These are phyloP conservation scores for Helicoverpa assulta DNA, from an alignment of 2,888 invertebrate genomes.

Conservation along the genomic window DNA sequence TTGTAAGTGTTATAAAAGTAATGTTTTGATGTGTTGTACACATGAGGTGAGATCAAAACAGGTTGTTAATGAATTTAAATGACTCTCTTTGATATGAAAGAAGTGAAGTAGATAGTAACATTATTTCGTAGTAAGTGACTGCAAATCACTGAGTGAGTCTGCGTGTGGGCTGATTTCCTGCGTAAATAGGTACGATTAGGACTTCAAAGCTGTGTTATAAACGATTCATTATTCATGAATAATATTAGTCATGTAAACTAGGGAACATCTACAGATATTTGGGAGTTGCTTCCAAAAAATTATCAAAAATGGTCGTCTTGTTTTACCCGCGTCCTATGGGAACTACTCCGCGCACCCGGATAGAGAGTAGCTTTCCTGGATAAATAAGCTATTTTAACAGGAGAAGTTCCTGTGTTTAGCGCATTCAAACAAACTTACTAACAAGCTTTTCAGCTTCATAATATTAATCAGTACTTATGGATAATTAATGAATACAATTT, in stretches of 20 bases:
- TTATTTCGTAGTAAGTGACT: conserved; percentile 25
- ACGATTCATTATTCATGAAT: conserved; percentile 17
- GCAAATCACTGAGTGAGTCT: conserved; percentile 9
- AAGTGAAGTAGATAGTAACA: conserved; percentile 12
- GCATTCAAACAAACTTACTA: neutral
- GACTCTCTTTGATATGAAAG: conserved; percentile 33
- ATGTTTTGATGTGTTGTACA: conserved; percentile 52
- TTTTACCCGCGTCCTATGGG: too few species aligned
- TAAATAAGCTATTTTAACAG: too few species aligned
- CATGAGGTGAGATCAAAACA: conserved; percentile 39
- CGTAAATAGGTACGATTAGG: conserved; percentile 14
- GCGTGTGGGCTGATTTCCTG: conserved; percentile 42
- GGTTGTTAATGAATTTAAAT: conserved; percentile 34
- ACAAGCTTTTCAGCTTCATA: neutral
- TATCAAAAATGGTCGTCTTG: too few species aligned
- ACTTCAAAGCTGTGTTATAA: conserved; percentile 37
- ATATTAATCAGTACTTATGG: too few species aligned
- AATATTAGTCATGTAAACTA: conserved; percentile 13
- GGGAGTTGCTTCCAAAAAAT: neutral
- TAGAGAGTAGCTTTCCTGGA: too few species aligned
- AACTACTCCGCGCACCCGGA: too few species aligned
- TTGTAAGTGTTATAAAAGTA: conserved; percentile 50
- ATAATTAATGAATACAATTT: neutral
- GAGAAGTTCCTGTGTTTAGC: too few species aligned
- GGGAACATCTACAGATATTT: neutral